phyloP scores from a whole-genome alignment of 2,888 invertebrate genomes.

The Polymixis lichenea region DNA sequence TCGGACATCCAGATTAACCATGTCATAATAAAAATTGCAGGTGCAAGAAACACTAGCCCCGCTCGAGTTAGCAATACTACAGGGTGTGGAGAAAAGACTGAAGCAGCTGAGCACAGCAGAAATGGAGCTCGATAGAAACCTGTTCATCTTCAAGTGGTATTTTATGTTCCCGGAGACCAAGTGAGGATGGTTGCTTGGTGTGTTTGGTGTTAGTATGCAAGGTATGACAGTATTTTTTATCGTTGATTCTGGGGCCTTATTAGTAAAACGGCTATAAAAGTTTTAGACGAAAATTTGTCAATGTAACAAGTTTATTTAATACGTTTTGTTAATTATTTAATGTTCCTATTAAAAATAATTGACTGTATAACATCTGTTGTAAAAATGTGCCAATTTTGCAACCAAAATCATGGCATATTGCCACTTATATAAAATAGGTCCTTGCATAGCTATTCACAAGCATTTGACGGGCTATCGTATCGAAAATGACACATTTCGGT shows the following conservation, averaged over 20 bases:
- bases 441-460: too few species aligned
- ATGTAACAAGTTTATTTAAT: neutral
- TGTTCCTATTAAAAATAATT: neutral
- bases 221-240: neutral
- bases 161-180: slow-evolving; percentile 82
- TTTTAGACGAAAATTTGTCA: neutral
- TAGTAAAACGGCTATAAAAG: too few species aligned
- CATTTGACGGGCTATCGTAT: too few species aligned
- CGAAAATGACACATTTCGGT: too few species aligned
- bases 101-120: slow-evolving; percentile 95
- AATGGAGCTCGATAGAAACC: slow-evolving; percentile 94
- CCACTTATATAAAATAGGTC: too few species aligned
- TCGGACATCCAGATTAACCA: neutral
- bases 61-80: slow-evolving; percentile 94
- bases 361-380: too few species aligned
- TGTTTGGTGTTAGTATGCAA: neutral
- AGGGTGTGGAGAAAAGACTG: slow-evolving; percentile 93
- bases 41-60: slow-evolving; percentile 97
- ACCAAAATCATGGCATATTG: too few species aligned
- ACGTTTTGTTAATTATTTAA: neutral
- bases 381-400: too few species aligned
- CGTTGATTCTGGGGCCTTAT: neutral
- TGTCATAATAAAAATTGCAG: slow-evolving; percentile 78
- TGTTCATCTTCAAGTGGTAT: slow-evolving; percentile 95
- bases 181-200: slow-evolving; percentile 9